Evolutionary conservation across 2,113 vertebrate species (phyloP).

Genomic region (Electrona antarctica): DNA sequence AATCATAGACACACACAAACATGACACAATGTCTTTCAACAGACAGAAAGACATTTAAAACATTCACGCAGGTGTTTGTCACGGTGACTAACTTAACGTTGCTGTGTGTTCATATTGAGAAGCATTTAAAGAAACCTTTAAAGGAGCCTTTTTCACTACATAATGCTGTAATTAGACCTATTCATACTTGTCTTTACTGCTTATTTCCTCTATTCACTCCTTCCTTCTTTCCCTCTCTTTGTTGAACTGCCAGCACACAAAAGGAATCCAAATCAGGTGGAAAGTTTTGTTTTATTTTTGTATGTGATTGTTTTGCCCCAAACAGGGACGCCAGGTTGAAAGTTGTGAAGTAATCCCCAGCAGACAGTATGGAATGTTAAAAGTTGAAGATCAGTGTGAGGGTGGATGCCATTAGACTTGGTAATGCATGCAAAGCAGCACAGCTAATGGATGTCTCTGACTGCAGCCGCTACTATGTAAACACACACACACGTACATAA

Average conservation of each 20-base stretch:
- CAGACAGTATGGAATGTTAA: no score
- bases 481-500: not conserved
- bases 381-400: no score
- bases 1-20: no score
- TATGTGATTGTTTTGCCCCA: no score
- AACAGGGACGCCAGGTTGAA: no score
- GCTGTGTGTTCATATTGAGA: not conserved
- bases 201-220: not conserved
- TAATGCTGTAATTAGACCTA: not conserved
- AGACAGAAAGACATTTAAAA: no score
- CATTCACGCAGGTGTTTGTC: not conserved
- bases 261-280: no score
- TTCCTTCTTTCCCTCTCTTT: not conserved
- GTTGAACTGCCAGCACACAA: not conserved
- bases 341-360: no score
- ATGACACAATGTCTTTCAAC: no score
- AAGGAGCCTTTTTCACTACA: not conserved
- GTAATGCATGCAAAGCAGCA: constrained; percentile 1
- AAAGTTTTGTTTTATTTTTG: no score
- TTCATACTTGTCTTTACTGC: not conserved
- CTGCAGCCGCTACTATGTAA: not conserved
- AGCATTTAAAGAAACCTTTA: not conserved
- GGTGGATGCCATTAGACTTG: constrained; percentile 19
- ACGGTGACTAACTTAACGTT: not conserved
- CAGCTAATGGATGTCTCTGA: constrained; percentile 7